Evolutionary conservation across 2,888 invertebrate species (phyloP).

Genomic region (Eristalinus aeneus): DNA sequence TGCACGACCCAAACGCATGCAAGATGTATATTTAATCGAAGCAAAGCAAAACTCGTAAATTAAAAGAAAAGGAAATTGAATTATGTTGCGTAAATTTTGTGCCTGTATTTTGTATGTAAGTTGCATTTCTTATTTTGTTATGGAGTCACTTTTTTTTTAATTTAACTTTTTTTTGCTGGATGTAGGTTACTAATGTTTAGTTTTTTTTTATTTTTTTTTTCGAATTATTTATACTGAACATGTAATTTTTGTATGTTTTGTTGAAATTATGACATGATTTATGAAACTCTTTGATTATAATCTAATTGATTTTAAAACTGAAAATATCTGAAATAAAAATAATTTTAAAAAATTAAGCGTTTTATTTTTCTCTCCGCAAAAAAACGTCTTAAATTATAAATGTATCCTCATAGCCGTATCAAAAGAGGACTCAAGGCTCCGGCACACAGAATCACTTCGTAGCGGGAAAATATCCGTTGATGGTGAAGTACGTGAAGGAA

Average conservation of each 20-base stretch:
- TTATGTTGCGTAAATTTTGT: constrained; percentile 49
- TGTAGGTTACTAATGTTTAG: constrained; percentile 60
- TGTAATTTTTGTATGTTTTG: constrained; percentile 31
- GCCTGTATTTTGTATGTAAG: constrained; percentile 57
- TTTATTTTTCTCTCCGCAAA: background rate
- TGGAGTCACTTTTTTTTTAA: constrained; percentile 32
- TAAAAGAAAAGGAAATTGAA: constrained; percentile 1
- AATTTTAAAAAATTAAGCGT: background rate
- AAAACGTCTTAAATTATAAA: no score
- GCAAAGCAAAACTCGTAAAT: background rate
- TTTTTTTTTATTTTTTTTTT: constrained; percentile 18
- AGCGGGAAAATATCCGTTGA: no score
- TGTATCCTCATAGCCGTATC: no score
- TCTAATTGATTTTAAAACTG: constrained; percentile 61
- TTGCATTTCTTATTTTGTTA: constrained; percentile 59
- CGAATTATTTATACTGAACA: constrained; percentile 31
- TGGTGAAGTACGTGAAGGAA: no score
- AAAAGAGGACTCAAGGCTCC: no score
- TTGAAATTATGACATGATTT: constrained; percentile 50
- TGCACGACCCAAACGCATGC: constrained; percentile 31
- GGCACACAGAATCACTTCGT: no score
- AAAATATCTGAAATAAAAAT: constrained; percentile 66
- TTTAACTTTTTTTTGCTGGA: constrained; percentile 43
- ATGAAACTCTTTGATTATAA: constrained; percentile 63
- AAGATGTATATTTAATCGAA: constrained; percentile 37